These are phyloP conservation scores for Ctenosaura bakeri DNA, from an alignment of 2,797 vertebrate genomes.

Conservation along the genomic window DNA sequence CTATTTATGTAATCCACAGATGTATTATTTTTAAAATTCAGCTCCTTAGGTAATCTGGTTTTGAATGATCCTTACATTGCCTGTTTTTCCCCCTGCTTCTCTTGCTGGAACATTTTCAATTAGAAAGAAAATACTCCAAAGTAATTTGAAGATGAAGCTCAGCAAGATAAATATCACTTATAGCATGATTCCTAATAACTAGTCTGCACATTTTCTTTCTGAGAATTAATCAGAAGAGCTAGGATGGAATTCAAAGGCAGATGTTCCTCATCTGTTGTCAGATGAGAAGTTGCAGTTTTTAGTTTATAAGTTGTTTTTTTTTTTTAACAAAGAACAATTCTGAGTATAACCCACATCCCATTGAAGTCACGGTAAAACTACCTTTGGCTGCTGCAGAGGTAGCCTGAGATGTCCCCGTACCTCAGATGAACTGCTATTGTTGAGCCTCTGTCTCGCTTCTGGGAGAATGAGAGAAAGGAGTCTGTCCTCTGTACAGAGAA, in stretches of 20 bases:
- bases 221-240: background rate
- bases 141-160: fast-evolving
- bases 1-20: slow-evolving; percentile 24
- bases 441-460: background rate
- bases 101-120: slow-evolving; percentile 34
- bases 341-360: background rate
- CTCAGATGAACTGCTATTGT: too few relatives aligned
- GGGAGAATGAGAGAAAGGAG: background rate
- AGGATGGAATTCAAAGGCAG: slow-evolving; percentile 15
- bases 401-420: too few relatives aligned
- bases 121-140: slow-evolving; percentile 24
- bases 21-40: slow-evolving; percentile 25
- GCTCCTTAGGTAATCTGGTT: background rate
- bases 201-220: fast-evolving
- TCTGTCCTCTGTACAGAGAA: background rate
- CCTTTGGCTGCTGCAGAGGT: background rate
- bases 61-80: slow-evolving; percentile 34
- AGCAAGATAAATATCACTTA: background rate
- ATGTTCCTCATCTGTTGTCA: background rate
- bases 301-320: background rate
- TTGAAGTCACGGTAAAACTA: background rate
- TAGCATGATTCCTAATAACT: background rate
- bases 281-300: background rate
- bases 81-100: background rate
- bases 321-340: background rate